Evolutionary conservation across 2,797 vertebrate genomes (phyloP).

Genomic region (Melanogrammus aeglefinus): DNA sequence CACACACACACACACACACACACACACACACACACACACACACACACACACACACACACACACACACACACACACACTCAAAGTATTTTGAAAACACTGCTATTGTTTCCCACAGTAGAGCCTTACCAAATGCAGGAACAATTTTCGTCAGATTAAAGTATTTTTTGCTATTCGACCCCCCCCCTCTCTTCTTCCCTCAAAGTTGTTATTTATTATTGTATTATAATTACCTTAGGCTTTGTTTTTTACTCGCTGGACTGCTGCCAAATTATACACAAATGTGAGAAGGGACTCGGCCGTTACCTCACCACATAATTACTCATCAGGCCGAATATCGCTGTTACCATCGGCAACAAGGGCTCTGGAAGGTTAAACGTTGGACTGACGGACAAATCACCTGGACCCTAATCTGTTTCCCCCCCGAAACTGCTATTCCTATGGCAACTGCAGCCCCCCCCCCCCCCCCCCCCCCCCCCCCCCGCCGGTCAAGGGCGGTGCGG

Average conservation of each 20-base stretch:
- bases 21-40: background rate
- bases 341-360: slow-evolving; percentile 8
- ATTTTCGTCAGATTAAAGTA: slow-evolving; percentile 31
- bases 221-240: background rate
- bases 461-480: too few species aligned
- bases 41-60: background rate
- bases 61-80: background rate
- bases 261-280: background rate
- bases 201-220: slow-evolving; percentile 2
- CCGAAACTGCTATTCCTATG: slow-evolving; percentile 34
- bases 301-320: slow-evolving; percentile 14
- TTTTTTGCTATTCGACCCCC: background rate
- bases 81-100: too few species aligned
- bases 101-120: slow-evolving; percentile 15
- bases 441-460: slow-evolving; percentile 30
- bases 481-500: slow-evolving; percentile 46
- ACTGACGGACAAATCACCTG: slow-evolving; percentile 43
- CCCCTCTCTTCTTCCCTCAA: background rate
- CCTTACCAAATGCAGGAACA: slow-evolving; percentile 12
- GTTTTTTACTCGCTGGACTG: background rate
- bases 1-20: background rate
- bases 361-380: slow-evolving; percentile 31
- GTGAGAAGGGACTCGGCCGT: background rate
- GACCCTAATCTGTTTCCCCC: slow-evolving; percentile 33
- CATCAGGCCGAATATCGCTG: slow-evolving; percentile 11